Base-by-base conservation (phyloP, 2,797 vertebrate species). In the Platyrinchus mystaceus region DNA sequence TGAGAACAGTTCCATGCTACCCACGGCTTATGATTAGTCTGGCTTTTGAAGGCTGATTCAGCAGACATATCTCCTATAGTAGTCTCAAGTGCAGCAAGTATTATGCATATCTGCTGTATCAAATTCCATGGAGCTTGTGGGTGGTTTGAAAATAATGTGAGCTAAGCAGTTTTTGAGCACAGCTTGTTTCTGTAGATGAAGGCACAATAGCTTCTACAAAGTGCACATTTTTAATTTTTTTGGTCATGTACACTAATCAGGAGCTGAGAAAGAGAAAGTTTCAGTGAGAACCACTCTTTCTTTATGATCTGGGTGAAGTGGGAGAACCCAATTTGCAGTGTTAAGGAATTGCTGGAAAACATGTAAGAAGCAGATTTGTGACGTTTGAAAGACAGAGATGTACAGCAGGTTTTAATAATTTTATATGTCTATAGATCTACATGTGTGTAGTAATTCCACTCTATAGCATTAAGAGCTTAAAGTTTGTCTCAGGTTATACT, bases 51-150 rank as follows among this genome's bases (percentile, higher is more conserved):
- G 93, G 95, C 95, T 96, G 94, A 96, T 95, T 96, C 96, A 96
- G 96, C 96, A 97, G 83, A 66, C 68, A 0, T 67, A 96, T 94
- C 91, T 96, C 87, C 94, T 93, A 15, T 90, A 91, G 93, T 89
- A 90, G 92, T 94, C 94, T 97, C 94, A 90, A 96, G 91, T 96
- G 94, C 94, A 90, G 95, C 85, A 88, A 93, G 91, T 92, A 94
- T 96, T 96, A 96, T 95, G 95, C 93, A 90, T 97, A 96, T 96
- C 93, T 96, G 92, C 95, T 94, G 74, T 96, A 96, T 97, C 96
- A 90, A 84, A 97, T 96, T 96, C 95, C 95, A 84, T 94, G 87
- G 95, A 94, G 94, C 93, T 94, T 95, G 91, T 95, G 93, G 92
- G 93, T 96, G 95, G 95, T 96, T 96, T 91, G 78, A 71, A 97